These are phyloP conservation scores for Calliscelio sp. DNA, from an alignment of 2,888 invertebrate genomes.

Conservation along the genomic window DNA sequence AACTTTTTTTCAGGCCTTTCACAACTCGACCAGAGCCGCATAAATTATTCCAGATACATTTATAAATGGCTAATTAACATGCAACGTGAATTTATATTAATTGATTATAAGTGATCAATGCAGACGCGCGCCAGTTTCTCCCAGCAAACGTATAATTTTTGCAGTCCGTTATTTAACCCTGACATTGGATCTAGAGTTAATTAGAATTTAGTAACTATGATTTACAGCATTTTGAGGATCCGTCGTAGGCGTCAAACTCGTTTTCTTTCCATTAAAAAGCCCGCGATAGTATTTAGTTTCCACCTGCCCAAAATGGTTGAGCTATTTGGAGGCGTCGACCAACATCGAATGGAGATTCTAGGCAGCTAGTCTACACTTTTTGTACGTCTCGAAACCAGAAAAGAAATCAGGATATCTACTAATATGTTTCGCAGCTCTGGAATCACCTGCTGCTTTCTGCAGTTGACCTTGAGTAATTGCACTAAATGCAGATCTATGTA, in stretches of 20 bases:
- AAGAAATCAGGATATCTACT: slow-evolving; percentile 81
- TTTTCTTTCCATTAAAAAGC: slow-evolving; percentile 74
- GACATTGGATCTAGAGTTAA: slow-evolving; percentile 70
- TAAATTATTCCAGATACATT: slow-evolving; percentile 65
- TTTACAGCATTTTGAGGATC: slow-evolving; percentile 71
- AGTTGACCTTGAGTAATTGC: slow-evolving; percentile 84
- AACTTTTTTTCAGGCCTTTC: slow-evolving; percentile 41
- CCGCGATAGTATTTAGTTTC: slow-evolving; percentile 80
- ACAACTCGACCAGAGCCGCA: slow-evolving; percentile 32
- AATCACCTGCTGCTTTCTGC: slow-evolving; percentile 83
- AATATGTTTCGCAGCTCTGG: slow-evolving; percentile 79
- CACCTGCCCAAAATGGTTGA: slow-evolving; percentile 83
- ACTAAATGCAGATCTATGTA: slow-evolving; percentile 74
- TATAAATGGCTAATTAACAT: slow-evolving; percentile 61
- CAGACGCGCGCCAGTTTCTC: slow-evolving; percentile 28
- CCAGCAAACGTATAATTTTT: slow-evolving; percentile 66
- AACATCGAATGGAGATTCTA: slow-evolving; percentile 78
- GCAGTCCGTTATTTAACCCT: slow-evolving; percentile 59
- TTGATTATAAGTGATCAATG: slow-evolving; percentile 70
- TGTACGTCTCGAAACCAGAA: slow-evolving; percentile 78
- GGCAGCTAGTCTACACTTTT: slow-evolving; percentile 82
- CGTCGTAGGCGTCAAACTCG: slow-evolving; percentile 77
- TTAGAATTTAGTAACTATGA: slow-evolving; percentile 74
- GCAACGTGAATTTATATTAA: slow-evolving; percentile 65
- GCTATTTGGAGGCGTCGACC: slow-evolving; percentile 76